Percentiles rank a stretch among this genome's conserved stretches.
These are phyloP conservation scores for Augiades crinisus DNA, from an alignment of 2,888 invertebrate species.

Conservation along the genomic window DNA sequence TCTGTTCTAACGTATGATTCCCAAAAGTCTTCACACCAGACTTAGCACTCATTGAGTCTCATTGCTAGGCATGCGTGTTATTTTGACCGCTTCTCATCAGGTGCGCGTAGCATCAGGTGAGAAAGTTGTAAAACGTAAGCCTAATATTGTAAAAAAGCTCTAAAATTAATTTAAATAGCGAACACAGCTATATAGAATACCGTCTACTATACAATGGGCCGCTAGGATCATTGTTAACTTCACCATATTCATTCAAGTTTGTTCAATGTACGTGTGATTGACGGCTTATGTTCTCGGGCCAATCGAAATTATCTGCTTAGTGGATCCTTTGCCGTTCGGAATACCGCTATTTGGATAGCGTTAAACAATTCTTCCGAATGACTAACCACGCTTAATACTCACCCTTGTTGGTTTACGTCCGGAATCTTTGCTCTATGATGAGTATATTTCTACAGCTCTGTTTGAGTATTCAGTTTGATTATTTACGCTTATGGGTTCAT, in stretches of 20 bases:
- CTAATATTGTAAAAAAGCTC: too few species aligned
- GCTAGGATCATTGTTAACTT: slow-evolving; percentile 29
- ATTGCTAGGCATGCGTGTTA: too few species aligned
- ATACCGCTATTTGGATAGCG: slow-evolving; percentile 77
- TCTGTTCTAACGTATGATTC: too few species aligned
- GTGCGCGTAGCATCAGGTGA: too few species aligned
- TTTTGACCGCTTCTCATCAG: too few species aligned
- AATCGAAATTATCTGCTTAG: slow-evolving; percentile 77
- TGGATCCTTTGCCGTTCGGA: slow-evolving; percentile 61
- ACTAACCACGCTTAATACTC: slow-evolving; percentile 62
- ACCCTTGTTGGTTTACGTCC: slow-evolving; percentile 60
- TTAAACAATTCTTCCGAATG: slow-evolving; percentile 78
- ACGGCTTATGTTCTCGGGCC: slow-evolving; percentile 60
- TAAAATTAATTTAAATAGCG: too few species aligned
- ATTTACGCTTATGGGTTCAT: slow-evolving; percentile 61
- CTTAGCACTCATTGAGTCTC: too few species aligned
- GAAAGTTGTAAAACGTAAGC: too few species aligned
- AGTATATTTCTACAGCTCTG: slow-evolving; percentile 42
- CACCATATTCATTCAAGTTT: slow-evolving; percentile 12
- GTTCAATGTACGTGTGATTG: slow-evolving; percentile 59
- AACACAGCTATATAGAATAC: background rate
- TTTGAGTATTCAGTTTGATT: slow-evolving; percentile 72
- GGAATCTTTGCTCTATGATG: slow-evolving; percentile 49
- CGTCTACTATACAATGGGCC: slow-evolving; percentile 27
- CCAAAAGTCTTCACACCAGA: too few species aligned